A percentile compares a stretch with the other conserved stretches of the same genome.
phyloP scores from a whole-genome alignment of 2,797 vertebrate genomes.

The Poliocrania exsul region DNA sequence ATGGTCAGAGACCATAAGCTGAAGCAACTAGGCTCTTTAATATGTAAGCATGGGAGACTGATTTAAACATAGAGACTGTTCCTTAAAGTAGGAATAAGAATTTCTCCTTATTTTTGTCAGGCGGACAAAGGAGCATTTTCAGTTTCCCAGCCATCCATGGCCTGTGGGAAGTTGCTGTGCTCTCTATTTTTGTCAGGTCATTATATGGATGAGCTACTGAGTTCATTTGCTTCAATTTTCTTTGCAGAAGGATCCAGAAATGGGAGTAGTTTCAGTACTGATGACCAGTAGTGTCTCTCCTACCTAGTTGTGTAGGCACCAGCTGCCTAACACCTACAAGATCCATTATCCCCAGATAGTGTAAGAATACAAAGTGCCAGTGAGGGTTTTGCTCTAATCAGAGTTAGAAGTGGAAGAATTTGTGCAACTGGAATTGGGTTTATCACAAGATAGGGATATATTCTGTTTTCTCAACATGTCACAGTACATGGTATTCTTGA shows the following conservation, averaged over 20 bases:
- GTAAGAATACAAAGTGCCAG: not conserved
- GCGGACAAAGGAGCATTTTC: not conserved
- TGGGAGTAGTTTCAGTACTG: not conserved
- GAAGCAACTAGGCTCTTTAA: not conserved
- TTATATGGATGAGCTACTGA: constrained; percentile 1
- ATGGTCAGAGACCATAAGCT: not conserved
- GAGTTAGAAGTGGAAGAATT: constrained; percentile 3
- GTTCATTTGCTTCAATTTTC: not conserved
- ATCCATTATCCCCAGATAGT: not conserved
- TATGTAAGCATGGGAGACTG: not conserved
- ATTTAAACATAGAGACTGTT: not conserved
- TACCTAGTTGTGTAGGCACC: not conserved
- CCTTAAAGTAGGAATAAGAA: not conserved
- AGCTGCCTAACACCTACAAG: not conserved
- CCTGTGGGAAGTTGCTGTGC: not conserved
- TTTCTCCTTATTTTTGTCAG: not conserved
- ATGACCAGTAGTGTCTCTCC: not conserved
- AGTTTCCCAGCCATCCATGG: not conserved
- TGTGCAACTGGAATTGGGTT: constrained; percentile 8
- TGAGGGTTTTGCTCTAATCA: constrained; percentile 12
- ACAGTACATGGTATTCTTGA: not conserved
- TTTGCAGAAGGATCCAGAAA: not conserved
- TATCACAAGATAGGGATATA: not conserved
- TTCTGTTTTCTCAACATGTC: not conserved
- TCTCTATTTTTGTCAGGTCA: not conserved